Evolutionary conservation across 2,113 vertebrate genomes (phyloP), one percentile per base, ranked within the genome.

Genomic region (Colaptes auratus): DNA sequence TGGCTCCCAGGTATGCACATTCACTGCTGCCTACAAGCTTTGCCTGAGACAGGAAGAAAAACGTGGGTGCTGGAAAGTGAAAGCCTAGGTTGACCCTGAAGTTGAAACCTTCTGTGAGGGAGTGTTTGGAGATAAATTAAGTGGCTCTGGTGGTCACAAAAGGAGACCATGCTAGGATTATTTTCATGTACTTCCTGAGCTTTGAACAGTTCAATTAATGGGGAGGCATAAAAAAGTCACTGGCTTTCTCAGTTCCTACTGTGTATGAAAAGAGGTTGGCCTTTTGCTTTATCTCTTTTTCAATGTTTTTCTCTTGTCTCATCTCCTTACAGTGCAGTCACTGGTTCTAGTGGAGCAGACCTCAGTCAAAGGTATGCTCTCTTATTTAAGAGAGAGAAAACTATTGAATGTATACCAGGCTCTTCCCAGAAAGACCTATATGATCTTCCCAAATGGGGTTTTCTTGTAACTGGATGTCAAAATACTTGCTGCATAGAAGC

Each of bases 401-500:
- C 33, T 46, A 48, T 17, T 52, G 16, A 89, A 44, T 2, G 1
- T 25, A 5, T 67, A 23, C 6, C 31, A 24, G 36, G 27, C 8
- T 86, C 39, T 86, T 88, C 36, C 16, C n/a, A 64, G 30, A 39
- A 86, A 20, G 19, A 30, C 8, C 12, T 25, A 1, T 46, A 11
- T 53, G 12, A 46, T 58, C 25, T 52, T 82, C 28, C 25, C 52
- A 39, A 71, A 59, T 3, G 31, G 4, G n/a, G 7, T 48, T 73
- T 77, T 53, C 9, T 30, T 75, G 42, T 88, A 82, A 75, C 14
- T 19, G 8, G 42, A 60, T 74, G 35, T 27, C 48, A 89, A 88
- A 82, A 66, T 16, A n/a, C 30, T 74, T 0, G 0, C 52, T 59
- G 24, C 0, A 0, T 30, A 70, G 39, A 65, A 82, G 65, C 70